phyloP scores from a whole-genome alignment of 92 coral and sea anemone genomes.

The Siderastrea radians region DNA sequence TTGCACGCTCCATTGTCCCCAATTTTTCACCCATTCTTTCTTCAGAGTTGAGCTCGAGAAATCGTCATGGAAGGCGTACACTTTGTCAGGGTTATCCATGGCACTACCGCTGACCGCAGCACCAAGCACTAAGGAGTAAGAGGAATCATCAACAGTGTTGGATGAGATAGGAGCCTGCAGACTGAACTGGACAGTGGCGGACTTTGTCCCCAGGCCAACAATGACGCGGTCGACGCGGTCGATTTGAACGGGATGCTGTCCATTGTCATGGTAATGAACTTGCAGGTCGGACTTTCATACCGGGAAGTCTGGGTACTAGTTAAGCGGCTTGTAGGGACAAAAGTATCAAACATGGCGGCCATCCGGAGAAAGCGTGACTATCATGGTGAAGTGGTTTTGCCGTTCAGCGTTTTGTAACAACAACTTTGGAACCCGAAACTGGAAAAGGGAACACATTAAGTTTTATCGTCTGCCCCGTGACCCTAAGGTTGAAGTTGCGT shows the following conservation, averaged over 20 bases:
- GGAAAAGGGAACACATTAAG: too few relatives aligned
- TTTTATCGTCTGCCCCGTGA: too few relatives aligned
- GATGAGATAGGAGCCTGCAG: slow-evolving; percentile 54
- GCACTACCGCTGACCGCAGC: slow-evolving; percentile 64
- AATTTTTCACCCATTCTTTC: slow-evolving; percentile 58
- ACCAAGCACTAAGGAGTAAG: too few relatives aligned
- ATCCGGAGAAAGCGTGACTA: too few relatives aligned
- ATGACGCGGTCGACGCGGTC: slow-evolving; percentile 66
- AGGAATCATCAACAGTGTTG: slow-evolving; percentile 26
- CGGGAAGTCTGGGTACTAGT: too few relatives aligned
- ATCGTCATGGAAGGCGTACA: slow-evolving; percentile 74
- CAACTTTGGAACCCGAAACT: too few relatives aligned
- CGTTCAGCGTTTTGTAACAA: too few relatives aligned
- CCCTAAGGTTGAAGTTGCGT: too few relatives aligned
- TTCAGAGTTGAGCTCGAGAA: slow-evolving; percentile 54
- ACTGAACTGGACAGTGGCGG: slow-evolving; percentile 51
- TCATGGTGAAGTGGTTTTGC: too few relatives aligned
- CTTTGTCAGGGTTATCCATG: slow-evolving; percentile 70
- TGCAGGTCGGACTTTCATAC: too few relatives aligned
- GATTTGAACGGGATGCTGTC: slow-evolving; percentile 38
- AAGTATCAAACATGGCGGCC: too few relatives aligned
- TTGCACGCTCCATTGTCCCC: slow-evolving; percentile 58
- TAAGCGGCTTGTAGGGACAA: too few relatives aligned
- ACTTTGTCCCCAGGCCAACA: slow-evolving; percentile 42
- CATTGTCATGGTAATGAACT: slow-evolving; percentile 45